phyloP scores from a whole-genome alignment of 2,888 invertebrate species.

The Volucella zonaria region DNA sequence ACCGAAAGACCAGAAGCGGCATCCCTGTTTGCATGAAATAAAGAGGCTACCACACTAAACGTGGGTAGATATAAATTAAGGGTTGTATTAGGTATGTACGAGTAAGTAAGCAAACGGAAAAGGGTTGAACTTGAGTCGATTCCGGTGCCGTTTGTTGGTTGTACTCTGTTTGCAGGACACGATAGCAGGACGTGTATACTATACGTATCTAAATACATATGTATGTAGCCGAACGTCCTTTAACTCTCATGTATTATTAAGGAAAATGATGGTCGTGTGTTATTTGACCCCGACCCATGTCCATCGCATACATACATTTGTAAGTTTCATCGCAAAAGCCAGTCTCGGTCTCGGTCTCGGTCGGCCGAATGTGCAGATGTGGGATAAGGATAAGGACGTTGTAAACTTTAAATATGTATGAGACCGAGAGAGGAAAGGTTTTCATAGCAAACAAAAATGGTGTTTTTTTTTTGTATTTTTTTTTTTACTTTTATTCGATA shows the following conservation, averaged over 20 bases:
- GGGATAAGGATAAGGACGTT: conserved; percentile 68
- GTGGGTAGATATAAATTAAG: conserved; percentile 74
- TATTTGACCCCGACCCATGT: conserved; percentile 74
- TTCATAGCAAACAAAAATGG: conserved; percentile 56
- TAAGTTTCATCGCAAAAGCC: conserved; percentile 56
- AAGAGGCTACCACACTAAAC: conserved; percentile 50
- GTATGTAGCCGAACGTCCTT: conserved; percentile 61
- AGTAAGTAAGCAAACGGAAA: conserved; percentile 60
- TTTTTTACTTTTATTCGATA: conserved; percentile 21
- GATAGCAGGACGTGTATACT: conserved; percentile 23
- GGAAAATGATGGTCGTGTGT: conserved; percentile 74
- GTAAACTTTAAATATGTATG: conserved; percentile 73
- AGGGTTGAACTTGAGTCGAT: conserved; percentile 73
- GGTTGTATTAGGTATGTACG: conserved; percentile 68
- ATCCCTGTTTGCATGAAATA: conserved; percentile 35
- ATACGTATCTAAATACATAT: conserved; percentile 46
- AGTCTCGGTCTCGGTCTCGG: conserved; percentile 32
- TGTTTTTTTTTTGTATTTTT: conserved; percentile 35
- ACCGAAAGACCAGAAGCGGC: conserved; percentile 22
- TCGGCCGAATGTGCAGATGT: conserved; percentile 72
- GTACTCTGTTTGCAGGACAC: conserved; percentile 17
- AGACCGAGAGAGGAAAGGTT: conserved; percentile 53
- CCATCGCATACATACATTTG: conserved; percentile 57
- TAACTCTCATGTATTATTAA: conserved; percentile 72
- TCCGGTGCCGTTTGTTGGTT: conserved; percentile 34